A percentile compares a stretch with the other conserved stretches of the same genome.
phyloP scores from a whole-genome alignment of 2,888 invertebrate species.

The Eupeodes latifasciatus region DNA sequence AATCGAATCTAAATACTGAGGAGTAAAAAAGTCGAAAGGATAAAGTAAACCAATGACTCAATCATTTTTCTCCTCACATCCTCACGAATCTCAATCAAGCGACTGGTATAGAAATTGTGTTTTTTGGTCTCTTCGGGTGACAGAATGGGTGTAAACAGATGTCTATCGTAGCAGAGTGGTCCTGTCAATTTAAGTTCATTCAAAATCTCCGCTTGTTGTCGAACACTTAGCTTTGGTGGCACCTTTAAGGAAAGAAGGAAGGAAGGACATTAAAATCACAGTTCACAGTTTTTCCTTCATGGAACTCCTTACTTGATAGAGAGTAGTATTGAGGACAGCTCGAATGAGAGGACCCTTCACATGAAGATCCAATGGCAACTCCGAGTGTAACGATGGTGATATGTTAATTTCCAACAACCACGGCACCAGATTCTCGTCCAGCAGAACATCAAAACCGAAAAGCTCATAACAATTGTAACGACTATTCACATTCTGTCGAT shows the following conservation, averaged over 20 bases:
- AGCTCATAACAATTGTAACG: conserved; percentile 96
- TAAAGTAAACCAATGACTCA: background rate
- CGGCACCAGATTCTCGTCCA: conserved; percentile 95
- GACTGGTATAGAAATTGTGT: conserved; percentile 83
- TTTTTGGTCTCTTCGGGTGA: conserved; percentile 89
- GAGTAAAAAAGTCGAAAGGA: conserved; percentile 46
- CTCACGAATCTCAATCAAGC: conserved; percentile 82
- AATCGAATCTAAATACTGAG: conserved; percentile 90
- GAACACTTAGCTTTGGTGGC: conserved; percentile 82
- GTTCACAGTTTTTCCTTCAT: no score
- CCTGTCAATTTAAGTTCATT: conserved; percentile 83
- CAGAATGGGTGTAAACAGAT: conserved; percentile 88
- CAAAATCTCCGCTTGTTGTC: conserved; percentile 82
- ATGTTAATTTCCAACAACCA: conserved; percentile 98
- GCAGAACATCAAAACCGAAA: conserved; percentile 96
- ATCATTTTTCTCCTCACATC: conserved; percentile 77
- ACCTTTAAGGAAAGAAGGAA: conserved; percentile 77
- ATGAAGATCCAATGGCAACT: conserved; percentile 94
- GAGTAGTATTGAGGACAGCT: conserved; percentile 95
- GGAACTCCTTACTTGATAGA: conserved; percentile 90
- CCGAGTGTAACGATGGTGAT: conserved; percentile 94
- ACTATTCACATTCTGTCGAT: conserved; percentile 90
- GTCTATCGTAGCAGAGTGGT: conserved; percentile 88
- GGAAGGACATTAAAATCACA: no score
- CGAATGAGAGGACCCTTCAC: conserved; percentile 97